Evolutionary conservation across 2,888 invertebrate genomes (phyloP), one percentile per base, ranked within the genome.

Genomic region (Eucriotettix oculatus): DNA sequence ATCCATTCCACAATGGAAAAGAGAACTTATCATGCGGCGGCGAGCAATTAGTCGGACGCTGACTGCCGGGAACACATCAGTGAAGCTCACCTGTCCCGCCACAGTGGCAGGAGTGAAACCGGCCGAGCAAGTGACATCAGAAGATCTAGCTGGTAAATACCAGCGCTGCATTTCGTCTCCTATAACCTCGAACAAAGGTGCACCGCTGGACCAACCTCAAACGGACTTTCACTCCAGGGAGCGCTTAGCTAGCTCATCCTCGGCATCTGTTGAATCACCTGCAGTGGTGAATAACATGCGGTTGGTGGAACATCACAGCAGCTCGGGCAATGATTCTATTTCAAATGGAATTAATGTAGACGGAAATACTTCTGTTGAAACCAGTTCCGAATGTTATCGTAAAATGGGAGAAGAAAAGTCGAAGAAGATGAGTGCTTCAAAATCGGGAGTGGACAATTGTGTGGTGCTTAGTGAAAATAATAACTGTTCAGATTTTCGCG

Each of bases 1-100:
- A 42, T 52, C 41, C 65, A 71, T 87, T 72, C 89, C 89, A 64
- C 87, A 87, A 73, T 90, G 90, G 89, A 89, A 89, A 75, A 83
- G 84, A 70, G 89, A 90, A 75, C 79, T 90, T 73, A 85, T 89
- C 73, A 83, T 85, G 72, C 79, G 87, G 57, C 81, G 86, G 62
- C 79, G 80, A 65, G 79, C 79, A 67, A 67, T 61, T 65, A 70
- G 64, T 68, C 66, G 65, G 68, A 68, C 66, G 67, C 68, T 61
- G 67, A 68, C 53, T 66, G 68, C 65, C 52, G 61, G 60, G 43
- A 63, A 58, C 56, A 58, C 61, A 43, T 48, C 61, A 42, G 67
- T 67, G 41, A 68, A 72, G 65, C 62, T 62, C 65, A 66, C 66
- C 67, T 66, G 66, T 61, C 67, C 67, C 60, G 64, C 66, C 63